phyloP scores from a whole-genome alignment of 2,113 vertebrate genomes.

The Brevimyrus niger region DNA sequence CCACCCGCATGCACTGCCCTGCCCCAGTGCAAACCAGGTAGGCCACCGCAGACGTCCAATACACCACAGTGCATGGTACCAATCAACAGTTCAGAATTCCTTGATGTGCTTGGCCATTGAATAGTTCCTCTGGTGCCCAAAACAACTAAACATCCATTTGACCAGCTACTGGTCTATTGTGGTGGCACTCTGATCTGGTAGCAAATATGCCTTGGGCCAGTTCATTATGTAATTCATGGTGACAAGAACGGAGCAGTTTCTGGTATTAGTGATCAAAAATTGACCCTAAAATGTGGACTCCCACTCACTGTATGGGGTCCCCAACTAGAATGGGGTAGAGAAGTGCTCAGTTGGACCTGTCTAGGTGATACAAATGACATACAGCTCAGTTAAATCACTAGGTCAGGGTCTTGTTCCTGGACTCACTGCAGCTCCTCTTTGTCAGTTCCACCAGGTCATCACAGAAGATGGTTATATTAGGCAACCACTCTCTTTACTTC shows the following conservation, averaged over 20 bases:
- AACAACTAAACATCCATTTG: background rate
- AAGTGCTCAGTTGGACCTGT: background rate
- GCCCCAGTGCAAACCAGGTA: background rate
- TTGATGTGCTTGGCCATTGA: background rate
- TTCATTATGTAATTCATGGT: background rate
- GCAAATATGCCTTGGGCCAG: background rate
- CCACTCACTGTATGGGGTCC: background rate
- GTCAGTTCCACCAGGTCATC: background rate
- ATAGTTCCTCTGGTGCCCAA: background rate
- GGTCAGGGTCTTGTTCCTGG: background rate
- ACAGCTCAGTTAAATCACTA: background rate
- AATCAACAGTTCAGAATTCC: background rate
- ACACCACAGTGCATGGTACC: background rate
- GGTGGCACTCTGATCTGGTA: background rate
- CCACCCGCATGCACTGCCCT: background rate
- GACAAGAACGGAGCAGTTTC: background rate
- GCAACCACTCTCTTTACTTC: background rate
- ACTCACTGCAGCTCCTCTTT: background rate
- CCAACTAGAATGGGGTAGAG: background rate
- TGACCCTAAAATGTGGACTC: background rate
- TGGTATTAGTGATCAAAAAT: background rate
- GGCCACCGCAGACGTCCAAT: background rate
- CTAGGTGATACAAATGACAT: background rate
- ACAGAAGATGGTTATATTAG: background rate
- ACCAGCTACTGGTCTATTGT: background rate